Base-by-base conservation (phyloP, 2,797 vertebrate species). In the Phaenicophaeus curvirostris region DNA sequence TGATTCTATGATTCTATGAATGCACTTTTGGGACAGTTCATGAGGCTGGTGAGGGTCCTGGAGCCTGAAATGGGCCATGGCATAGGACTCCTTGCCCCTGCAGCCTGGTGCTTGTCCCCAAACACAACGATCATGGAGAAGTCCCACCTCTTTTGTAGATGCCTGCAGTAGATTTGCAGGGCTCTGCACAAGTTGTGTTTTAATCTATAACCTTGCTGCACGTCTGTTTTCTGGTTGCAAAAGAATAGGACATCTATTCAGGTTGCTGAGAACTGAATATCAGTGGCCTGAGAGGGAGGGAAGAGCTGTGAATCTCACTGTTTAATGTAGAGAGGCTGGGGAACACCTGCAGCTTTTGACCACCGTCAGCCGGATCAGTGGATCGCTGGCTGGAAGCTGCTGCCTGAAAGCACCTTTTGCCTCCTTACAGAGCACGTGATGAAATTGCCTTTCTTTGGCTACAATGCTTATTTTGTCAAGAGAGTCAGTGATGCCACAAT, bases 391-490 rank as follows among this genome's bases (percentile, higher is more conserved):
- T 85, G 55, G 44, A 51, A 80, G 66, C 77, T 83, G 76, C 55
- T 88, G 51, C 35, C 28, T 62, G 67, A 67, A 78, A 24, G 20
- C 5, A 78, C 55, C 18, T 46, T 79, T 35, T 61, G 4, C 57
- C 90, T 89, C 84, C 39, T 89, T 66, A 18, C 97, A 99, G 99
- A 98, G 81, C 69, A 95, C 0, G 24, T 98, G 39, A 97, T 96
- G 42, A 90, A 84, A 55, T 76, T 98, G 81, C 98, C 98, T 20
- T 96, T 98, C 92, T 99, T 99, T 81, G 98, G 98, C 83, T 98
- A 98, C 77, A 98, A 93, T 11, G 81, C 94, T 27, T 99, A 98
- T 81, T 6, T 88, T 3, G 98, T 97, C 44, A 94, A 98, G 89
- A 98, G 98, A 67, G 97, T 98, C 77, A 99, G 98, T 0, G 94